Evolutionary conservation across 2,797 vertebrate species (phyloP).

Genomic region (Toxotes lorentzi): DNA sequence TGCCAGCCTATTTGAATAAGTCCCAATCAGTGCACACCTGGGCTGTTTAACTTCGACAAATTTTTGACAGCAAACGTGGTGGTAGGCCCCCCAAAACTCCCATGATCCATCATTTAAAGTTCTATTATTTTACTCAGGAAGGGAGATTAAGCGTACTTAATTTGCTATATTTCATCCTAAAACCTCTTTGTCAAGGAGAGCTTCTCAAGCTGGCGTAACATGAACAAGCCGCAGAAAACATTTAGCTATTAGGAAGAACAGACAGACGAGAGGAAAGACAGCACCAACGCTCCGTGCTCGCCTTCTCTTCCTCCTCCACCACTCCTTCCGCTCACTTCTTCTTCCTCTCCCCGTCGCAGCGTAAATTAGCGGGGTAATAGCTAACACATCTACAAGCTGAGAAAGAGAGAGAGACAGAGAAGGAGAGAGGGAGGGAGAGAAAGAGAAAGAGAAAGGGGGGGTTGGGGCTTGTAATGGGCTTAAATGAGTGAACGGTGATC

Average conservation of each 20-base stretch:
- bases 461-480: conserved; percentile 44
- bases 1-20: conserved; percentile 44
- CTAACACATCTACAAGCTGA: conserved; percentile 65
- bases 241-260: conserved; percentile 57
- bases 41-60: conserved; percentile 22
- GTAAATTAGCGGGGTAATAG: conserved; percentile 75
- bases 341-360: conserved; percentile 32
- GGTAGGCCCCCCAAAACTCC: not conserved
- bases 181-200: conserved; percentile 53
- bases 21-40: conserved; percentile 56
- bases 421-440: not conserved
- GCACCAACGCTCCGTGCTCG: conserved; percentile 19
- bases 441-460: conserved; percentile 6
- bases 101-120: conserved; percentile 68
- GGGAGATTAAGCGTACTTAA: conserved; percentile 74
- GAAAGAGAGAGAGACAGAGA: conserved; percentile 47
- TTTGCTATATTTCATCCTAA: conserved; percentile 76
- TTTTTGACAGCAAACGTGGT: conserved; percentile 43
- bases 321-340: conserved; percentile 37
- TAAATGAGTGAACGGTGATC: conserved; percentile 74
- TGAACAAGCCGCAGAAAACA: conserved; percentile 46
- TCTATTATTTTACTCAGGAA: conserved; percentile 63
- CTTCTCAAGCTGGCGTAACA: conserved; percentile 53
- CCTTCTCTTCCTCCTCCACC: conserved; percentile 15
- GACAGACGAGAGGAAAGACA: conserved; percentile 21